Evolutionary conservation across 2,113 vertebrate genomes (phyloP).

Genomic region (Pseudorhombus dupliciocellatus): DNA sequence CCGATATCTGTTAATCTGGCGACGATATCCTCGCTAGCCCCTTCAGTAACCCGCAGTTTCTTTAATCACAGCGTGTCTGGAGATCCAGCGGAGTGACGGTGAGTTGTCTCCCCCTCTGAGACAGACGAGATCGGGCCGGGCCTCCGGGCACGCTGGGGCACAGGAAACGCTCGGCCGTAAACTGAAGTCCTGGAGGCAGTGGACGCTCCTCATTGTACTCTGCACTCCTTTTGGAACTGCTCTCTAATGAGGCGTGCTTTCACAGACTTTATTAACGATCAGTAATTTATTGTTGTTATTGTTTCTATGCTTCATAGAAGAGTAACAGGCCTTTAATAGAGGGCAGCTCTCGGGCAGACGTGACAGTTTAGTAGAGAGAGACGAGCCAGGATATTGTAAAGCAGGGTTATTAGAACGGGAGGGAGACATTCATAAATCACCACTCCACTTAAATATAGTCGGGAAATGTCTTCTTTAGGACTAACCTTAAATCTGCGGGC

Average conservation of each 20-base stretch:
- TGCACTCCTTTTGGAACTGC: background rate
- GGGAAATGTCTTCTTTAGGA: background rate
- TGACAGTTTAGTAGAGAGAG: background rate
- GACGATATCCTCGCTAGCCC: background rate
- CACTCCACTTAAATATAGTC: background rate
- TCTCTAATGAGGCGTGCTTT: background rate
- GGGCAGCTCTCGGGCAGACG: background rate
- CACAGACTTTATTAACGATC: background rate
- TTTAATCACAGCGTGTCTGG: background rate
- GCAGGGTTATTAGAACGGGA: background rate
- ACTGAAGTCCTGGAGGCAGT: constrained; percentile 35
- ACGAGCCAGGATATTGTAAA: background rate
- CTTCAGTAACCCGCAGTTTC: background rate
- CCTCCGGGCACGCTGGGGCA: constrained; percentile 24
- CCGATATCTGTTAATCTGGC: background rate
- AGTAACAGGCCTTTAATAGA: background rate
- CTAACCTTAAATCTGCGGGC: no score
- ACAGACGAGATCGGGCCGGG: constrained; percentile 33
- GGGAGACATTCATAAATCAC: background rate
- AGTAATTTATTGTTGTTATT: background rate
- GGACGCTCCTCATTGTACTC: constrained; percentile 4
- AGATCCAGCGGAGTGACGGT: background rate
- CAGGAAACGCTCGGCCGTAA: constrained; percentile 49
- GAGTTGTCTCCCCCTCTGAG: constrained; percentile 30
- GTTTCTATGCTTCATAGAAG: constrained; percentile 5